Base-by-base conservation (phyloP, 2,888 invertebrate species). In the Tribolium freemani region DNA sequence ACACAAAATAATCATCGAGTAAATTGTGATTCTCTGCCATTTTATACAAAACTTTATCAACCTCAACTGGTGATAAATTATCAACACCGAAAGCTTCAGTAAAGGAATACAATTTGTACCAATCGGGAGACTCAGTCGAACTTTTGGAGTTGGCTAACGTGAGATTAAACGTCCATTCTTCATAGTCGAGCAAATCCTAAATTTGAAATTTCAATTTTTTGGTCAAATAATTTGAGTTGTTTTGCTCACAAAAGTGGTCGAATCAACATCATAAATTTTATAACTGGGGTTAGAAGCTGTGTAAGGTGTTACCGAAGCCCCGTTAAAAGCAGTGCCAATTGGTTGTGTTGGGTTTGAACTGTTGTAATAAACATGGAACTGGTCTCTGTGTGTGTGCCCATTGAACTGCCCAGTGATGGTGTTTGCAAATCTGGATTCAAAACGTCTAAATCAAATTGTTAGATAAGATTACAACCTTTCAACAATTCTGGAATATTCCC, bases 381-480 rank as follows among this genome's bases (percentile, higher is more conserved):
- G 92, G 79, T 95, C 95, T 1, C 88, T 88, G 82, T 96, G 95
- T 0, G 92, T 92, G 83, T 96, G 95, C 0, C 95, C 96, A 80
- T 92, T 94, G 84, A 96, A 96, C 83, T 95, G 93, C 0, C 91
- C 95, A 0, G 88, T 88, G 58, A 96, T 92, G 11, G 91, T 94
- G 30, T 89, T 88, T 9, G 92, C 89, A 83, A 93, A 96, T 84
- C 54, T 54, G 10, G n/a, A 50, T 21, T 21, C 51, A 21, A 21
- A 1, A 21, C 3, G 2, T 20, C n/a, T 3, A 26, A 26, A 26
- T 21, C 1, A 54, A 54, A 20, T 5, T 2, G 38, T 16, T 51
- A 21, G n/a, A 13, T 54, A 79, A 38, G 9, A n/a, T 9, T 31
- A 3, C 26, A 26, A 38, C 80, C 83, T 77, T 11, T 75, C 66